Percentiles rank a stretch among this genome's conserved stretches.
Evolutionary conservation across 2,888 invertebrate species (phyloP).

Genomic region (Catotricha subobsoleta): DNA sequence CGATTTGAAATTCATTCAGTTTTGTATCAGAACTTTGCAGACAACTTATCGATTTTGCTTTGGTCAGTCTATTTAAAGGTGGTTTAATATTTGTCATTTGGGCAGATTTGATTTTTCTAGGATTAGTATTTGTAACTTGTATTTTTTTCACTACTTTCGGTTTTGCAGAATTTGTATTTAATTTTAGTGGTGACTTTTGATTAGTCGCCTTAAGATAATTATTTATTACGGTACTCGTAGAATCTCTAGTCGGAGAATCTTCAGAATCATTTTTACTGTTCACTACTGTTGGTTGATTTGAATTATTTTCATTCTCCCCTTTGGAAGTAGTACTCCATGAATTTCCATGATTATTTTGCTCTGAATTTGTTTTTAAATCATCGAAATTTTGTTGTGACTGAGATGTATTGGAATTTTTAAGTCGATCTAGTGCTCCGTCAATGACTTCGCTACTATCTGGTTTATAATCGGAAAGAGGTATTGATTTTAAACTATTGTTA

Average conservation of each 20-base stretch:
- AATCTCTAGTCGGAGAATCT: slow-evolving; percentile 3
- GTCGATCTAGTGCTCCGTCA: not conserved
- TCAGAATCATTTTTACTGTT: slow-evolving; percentile 1
- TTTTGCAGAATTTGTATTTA: slow-evolving; percentile 3
- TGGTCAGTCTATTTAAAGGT: slow-evolving; percentile 14
- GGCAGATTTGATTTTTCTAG: slow-evolving; percentile 2
- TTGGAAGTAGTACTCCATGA: too few relatives aligned
- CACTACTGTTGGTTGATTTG: too few relatives aligned
- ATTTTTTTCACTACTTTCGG: not conserved
- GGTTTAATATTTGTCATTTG: slow-evolving; percentile 8
- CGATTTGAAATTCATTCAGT: slow-evolving; percentile 26
- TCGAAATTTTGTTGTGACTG: too few relatives aligned
- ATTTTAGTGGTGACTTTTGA: slow-evolving; percentile 5
- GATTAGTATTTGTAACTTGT: not conserved
- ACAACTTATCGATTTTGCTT: slow-evolving; percentile 15
- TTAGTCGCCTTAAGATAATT: slow-evolving; percentile 24
- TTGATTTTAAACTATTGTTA: too few relatives aligned
- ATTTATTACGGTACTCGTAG: slow-evolving; percentile 19
- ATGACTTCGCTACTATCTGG: not conserved
- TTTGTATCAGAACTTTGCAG: slow-evolving; percentile 22
- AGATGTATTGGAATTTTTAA: too few relatives aligned
- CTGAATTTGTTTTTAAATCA: too few relatives aligned
- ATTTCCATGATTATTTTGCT: too few relatives aligned
- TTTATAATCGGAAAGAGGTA: too few relatives aligned
- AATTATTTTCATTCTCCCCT: too few relatives aligned